Evolutionary conservation across 2,797 vertebrate genomes (phyloP).

Genomic region (Smutsia gigantea): DNA sequence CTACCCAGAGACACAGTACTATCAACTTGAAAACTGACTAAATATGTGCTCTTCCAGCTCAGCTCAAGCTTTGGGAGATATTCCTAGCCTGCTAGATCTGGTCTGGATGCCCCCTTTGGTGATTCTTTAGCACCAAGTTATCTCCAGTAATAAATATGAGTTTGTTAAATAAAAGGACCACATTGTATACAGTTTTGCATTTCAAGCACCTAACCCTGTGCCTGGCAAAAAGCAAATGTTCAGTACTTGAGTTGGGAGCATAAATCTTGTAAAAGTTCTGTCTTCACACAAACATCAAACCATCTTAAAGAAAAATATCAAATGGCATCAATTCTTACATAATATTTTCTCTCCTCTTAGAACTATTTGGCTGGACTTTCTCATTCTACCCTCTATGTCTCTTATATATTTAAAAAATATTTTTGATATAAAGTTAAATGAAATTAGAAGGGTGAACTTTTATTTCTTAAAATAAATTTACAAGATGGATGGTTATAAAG

Average conservation of each 20-base stretch:
- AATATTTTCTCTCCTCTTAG: not conserved
- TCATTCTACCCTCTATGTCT: not conserved
- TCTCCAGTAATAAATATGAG: not conserved
- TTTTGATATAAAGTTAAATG: conserved; percentile 42
- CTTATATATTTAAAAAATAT: conserved; percentile 33
- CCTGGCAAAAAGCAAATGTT: not conserved
- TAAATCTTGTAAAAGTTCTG: not conserved
- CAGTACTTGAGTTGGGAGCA: not conserved
- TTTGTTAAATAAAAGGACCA: conserved; percentile 11
- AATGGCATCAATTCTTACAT: not conserved
- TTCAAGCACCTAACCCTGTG: not conserved
- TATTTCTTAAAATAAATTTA: conserved; percentile 60
- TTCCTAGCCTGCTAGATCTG: not conserved
- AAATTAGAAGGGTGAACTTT: conserved; percentile 39
- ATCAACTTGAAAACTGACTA: not conserved
- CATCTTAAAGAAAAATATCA: conserved; percentile 32
- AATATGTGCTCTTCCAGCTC: not conserved
- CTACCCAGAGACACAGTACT: not conserved
- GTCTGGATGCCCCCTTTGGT: not conserved
- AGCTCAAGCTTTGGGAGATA: not conserved
- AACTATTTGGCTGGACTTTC: not conserved
- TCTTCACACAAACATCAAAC: not conserved
- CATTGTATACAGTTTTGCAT: not conserved
- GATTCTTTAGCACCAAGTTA: not conserved
- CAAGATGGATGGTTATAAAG: conserved; percentile 54